Conservation (phyloP, 2,113 vertebrate species). For the Sturnus vulgaris region DNA sequence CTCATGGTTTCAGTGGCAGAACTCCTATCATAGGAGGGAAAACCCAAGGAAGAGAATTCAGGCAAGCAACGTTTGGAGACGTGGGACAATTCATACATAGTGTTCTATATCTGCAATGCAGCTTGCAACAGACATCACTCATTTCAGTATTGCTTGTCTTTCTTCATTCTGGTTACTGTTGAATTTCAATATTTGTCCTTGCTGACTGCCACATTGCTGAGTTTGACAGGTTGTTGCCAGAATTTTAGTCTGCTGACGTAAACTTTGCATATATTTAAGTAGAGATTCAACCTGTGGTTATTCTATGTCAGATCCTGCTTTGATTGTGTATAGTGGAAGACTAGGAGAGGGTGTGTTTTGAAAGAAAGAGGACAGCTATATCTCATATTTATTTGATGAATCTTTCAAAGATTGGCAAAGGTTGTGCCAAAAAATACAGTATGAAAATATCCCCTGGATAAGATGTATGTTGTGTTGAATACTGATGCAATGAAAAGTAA, state of each 20-base stretch:
- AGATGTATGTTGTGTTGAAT: not conserved
- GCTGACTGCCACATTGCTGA: not conserved
- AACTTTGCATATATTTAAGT: not conserved
- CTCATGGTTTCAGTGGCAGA: not conserved
- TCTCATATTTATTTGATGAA: not conserved
- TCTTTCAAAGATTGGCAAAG: not conserved
- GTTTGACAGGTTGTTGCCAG: not conserved
- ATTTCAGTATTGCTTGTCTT: not conserved
- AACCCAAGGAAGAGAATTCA: not conserved
- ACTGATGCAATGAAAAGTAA: not conserved
- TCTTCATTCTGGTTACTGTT: not conserved
- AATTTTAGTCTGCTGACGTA: not conserved
- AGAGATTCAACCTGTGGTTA: not conserved
- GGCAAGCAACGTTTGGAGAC: not conserved
- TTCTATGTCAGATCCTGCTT: not conserved
- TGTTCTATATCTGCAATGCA: not conserved
- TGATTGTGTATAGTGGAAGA: not conserved
- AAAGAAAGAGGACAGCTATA: not conserved
- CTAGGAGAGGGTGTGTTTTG: not conserved
- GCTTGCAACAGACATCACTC: not conserved
- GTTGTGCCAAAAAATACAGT: not conserved
- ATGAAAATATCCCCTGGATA: not conserved
- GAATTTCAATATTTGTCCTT: slow-evolving; percentile 39
- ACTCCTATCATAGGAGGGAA: not conserved
- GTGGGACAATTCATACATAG: not conserved